phyloP scores from a whole-genome alignment of 2,797 vertebrate genomes.

The Schizopygopsis malacanthus region DNA sequence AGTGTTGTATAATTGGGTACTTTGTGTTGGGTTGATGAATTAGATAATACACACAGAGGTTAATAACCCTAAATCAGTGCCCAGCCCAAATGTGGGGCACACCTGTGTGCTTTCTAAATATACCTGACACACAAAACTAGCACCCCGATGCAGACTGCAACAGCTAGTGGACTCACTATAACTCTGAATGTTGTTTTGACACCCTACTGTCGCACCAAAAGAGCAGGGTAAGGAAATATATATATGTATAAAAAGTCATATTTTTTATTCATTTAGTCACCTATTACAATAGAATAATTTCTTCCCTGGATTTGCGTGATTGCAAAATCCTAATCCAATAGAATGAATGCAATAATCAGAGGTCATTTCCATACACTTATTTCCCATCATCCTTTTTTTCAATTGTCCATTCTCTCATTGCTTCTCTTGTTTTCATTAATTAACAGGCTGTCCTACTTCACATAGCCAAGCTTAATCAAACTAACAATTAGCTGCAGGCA shows the following conservation, averaged over 20 bases:
- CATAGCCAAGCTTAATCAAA: conserved; percentile 75
- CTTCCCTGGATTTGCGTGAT: conserved; percentile 51
- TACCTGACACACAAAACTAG: conserved; percentile 49
- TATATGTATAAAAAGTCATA: too few relatives aligned
- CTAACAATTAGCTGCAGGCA: conserved; percentile 69
- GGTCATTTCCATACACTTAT: conserved; percentile 58
- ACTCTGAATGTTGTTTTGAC: neutral
- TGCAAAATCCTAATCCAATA: conserved; percentile 56
- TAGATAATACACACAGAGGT: conserved; percentile 40
- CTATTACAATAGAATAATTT: conserved; percentile 30
- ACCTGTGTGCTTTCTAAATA: conserved; percentile 60
- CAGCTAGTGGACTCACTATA: conserved; percentile 11
- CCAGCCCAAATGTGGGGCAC: conserved; percentile 49
- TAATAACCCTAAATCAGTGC: conserved; percentile 46
- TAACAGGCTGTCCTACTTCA: conserved; percentile 74
- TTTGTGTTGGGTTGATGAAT: conserved; percentile 49
- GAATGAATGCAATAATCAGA: conserved; percentile 63
- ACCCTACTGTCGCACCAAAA: neutral
- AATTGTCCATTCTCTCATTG: conserved; percentile 62
- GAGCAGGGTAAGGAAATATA: neutral
- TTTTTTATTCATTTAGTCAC: conserved; percentile 17
- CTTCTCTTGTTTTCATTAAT: conserved; percentile 74
- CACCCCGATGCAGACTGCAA: conserved; percentile 1
- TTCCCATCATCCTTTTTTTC: conserved; percentile 39
- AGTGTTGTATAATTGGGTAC: conserved; percentile 29